Conservation (phyloP, 2,888 invertebrate genomes). For the Eristalis pertinax region DNA sequence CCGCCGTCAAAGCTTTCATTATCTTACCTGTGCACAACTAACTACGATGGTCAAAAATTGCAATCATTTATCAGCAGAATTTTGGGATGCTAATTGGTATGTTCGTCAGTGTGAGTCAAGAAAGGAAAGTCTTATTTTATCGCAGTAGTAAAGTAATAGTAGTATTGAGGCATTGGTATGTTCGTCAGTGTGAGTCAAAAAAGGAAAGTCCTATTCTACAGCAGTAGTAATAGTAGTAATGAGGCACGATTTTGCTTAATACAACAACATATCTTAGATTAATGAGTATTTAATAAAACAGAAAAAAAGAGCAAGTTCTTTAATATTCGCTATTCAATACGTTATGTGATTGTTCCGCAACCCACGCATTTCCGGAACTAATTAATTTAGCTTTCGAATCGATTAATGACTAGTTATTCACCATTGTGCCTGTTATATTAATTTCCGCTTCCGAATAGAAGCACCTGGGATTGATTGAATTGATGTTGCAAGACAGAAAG, state of each 20-base stretch:
- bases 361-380: conserved; percentile 29
- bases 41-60: background rate
- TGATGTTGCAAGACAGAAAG: conserved; percentile 10
- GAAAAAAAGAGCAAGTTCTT: background rate
- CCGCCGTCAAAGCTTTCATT: conserved; percentile 22
- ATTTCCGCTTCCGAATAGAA: conserved; percentile 52
- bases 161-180: background rate
- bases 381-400: conserved; percentile 55
- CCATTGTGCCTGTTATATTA: conserved; percentile 41
- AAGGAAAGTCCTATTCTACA: too few species aligned
- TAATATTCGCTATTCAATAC: background rate
- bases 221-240: background rate
- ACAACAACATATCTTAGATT: background rate
- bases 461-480: conserved; percentile 63
- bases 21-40: background rate
- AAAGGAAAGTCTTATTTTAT: too few species aligned
- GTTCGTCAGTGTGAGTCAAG: background rate
- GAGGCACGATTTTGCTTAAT: background rate
- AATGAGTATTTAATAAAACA: too few species aligned
- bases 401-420: conserved; percentile 44
- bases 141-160: too few species aligned
- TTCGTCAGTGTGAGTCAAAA: background rate
- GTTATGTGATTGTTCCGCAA: background rate
- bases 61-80: conserved; percentile 50
- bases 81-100: background rate